Evolutionary conservation across 35 echinoderm and acorn worm genomes (phyloP), one percentile per base, ranked within the genome.

Genomic region (Nesometra sesokonis): DNA sequence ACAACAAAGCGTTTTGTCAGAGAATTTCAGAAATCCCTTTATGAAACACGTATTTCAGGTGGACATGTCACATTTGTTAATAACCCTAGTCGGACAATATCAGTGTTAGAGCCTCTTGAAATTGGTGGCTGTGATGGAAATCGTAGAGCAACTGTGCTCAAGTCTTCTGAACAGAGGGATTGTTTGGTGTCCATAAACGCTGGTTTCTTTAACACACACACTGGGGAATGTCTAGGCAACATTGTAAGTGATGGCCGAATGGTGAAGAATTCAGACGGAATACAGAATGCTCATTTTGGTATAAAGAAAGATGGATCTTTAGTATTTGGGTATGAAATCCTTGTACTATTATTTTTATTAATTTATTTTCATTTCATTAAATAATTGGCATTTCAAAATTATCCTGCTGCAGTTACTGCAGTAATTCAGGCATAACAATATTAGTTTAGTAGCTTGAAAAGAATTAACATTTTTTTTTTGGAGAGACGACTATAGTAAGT

Each of bases 191-290:
- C 89, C 17, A 47, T 94, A 0, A 94, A 94, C 83, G 93, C 86
- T 0, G 93, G 93, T 32, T 91, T 88, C 77, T 94, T 94, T 35
- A 88, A 91, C 47, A 91, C 93, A 3, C 86, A 83, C 35, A 88
- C 81, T 11, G 88, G 93, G 39, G 93, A 88, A 30, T 94, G 93
- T 77, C 82, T 88, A 0, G 93, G 93, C 0, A 94, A 94, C 32
- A 78, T 94, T 36, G 86, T 90, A n/a, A 90, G 82, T 83, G 52
- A 85, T 36, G 89, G 83, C 5, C 67, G 83, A 78, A 29, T 85
- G 19, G 89, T 90, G 39, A 83, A 85, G 57, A 80, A 40, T 31
- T 76, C 23, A 13, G 30, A 83, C n/a, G 88, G 83, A 9, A 34
- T 85, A 47, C 89, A 90, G 34, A 90, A 90, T 79, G 89, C 89